Evolutionary conservation across 2,113 vertebrate species (phyloP).

Genomic region (Larimichthys polyactis): DNA sequence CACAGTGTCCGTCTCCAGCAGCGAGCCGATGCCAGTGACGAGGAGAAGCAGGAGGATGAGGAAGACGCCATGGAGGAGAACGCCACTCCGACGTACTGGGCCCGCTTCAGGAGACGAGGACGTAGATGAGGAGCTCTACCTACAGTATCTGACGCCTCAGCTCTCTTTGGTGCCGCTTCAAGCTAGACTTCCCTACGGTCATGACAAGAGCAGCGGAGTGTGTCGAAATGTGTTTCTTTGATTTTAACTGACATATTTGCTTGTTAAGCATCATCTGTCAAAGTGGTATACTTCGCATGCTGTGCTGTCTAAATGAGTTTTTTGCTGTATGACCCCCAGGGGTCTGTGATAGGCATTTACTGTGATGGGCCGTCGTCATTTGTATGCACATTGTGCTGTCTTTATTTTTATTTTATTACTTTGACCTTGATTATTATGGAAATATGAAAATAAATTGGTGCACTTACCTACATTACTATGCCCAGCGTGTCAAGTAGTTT

Average conservation of each 20-base stretch:
- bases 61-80: no score
- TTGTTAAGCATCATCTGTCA: constrained; percentile 43
- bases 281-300: constrained; percentile 9
- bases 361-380: constrained; percentile 34
- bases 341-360: constrained; percentile 11
- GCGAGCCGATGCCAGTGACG: no score
- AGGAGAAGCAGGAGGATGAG: no score
- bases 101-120: no score
- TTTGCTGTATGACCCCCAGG: neutral
- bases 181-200: no score
- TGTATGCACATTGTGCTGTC: constrained; percentile 24
- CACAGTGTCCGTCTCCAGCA: no score
- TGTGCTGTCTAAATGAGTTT: constrained; percentile 8
- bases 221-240: constrained; percentile 5
- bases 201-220: no score
- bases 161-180: no score
- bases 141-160: no score
- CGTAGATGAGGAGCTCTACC: no score
- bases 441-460: constrained; percentile 22
- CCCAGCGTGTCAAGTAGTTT: neutral
- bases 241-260: constrained; percentile 6
- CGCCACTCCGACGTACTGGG: no score
- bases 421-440: constrained; percentile 34
- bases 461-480: neutral
- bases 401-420: constrained; percentile 46